Evolutionary conservation across 2,113 vertebrate genomes (phyloP), one percentile per base, ranked within the genome.

Genomic region (Orientallactaga bullata): DNA sequence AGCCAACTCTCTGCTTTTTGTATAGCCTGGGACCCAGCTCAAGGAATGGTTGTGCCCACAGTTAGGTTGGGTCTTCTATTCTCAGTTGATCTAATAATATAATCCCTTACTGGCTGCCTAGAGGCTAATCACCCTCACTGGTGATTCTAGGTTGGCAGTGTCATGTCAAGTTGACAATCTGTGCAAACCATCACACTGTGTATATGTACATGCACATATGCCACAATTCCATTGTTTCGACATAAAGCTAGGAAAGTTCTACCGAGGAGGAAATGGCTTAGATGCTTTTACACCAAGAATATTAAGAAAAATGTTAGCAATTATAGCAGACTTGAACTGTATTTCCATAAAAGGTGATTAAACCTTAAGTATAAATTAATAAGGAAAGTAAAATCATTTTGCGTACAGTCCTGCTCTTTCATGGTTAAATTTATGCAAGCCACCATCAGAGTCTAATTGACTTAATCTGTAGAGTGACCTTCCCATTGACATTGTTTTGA

Each of bases 281-380:
- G 65, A 78, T 73, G 35, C 58, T 88, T 82, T 21, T n/a, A 51
- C 55, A 84, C 51, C 63, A 71, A 69, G 60, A 66, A 61, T 91
- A 86, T 89, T 65, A 85, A 88, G 60, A 68, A 93, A 88, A 80
- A 77, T 60, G 28, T 74, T 94, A 69, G 24, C 37, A 76, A 35
- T 88, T 91, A 51, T 17, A 65, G 17, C 88, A 83, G 79, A 88
- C 60, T 65, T 81, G 18, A 91, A 66, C 58, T 91, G 1, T 55
- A 12, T 90, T 76, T 71, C 55, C 30, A 80, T 23, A 63, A 83
- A 93, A 94, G 68, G 7, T 66, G 2, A 88, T 73, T 78, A 39
- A 85, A 51, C 32, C 39, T 87, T 17, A 90, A 90, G 79, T 79
- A 73, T 72, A 85, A 39, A 37, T 89, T 79, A 58, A 72, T 72